Base-by-base conservation (phyloP, 1,140 invertebrate species). In the Microplitis demolitor region DNA sequence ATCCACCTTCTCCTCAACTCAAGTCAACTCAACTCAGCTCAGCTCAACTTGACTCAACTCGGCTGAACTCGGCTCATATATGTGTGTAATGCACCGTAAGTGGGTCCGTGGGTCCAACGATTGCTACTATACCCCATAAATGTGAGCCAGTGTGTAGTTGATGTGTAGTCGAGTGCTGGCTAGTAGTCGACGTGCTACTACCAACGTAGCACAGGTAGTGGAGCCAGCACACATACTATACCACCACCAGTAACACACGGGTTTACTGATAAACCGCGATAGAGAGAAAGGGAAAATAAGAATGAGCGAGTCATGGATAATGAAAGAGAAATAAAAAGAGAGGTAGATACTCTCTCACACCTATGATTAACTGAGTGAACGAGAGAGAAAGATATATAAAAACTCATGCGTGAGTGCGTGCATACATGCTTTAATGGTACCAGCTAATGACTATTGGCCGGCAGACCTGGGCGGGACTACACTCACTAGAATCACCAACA, bases 391-490 rank as follows among this genome's bases (percentile, higher is more conserved):
- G 61, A 9, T 39, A 61, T 34, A 66, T 35, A 45, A 61, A 50
- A 69, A 74, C 34, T 72, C 73, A 53, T 78, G 67, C 73, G 69
- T 71, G 72, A 74, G 73, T 78, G 74, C 76, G 77, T 77, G 64
- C 78, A 76, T 82, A 78, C 78, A 72, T 78, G 14, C 79, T 87
- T 86, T 87, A 87, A 87, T 87, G 85, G 86, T 82, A 84, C 84
- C 84, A 82, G 83, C 83, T 87, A 87, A 87, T 87, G 86, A 87
- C 86, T 87, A 87, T 87, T 87, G 86, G 86, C 81, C 85, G 78
- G 78, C 82, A 79, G 84, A 83, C 82, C 76, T 87, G 86, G 86
- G 86, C 86, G 86, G 85, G 84, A 87, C 85, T 82, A 71, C 68
- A 60, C 64, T 71, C 76, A 62, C 37, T 53, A 53, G 62, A 37